Conservation (phyloP, 2,888 invertebrate species). For the Drosophila leonis region DNA sequence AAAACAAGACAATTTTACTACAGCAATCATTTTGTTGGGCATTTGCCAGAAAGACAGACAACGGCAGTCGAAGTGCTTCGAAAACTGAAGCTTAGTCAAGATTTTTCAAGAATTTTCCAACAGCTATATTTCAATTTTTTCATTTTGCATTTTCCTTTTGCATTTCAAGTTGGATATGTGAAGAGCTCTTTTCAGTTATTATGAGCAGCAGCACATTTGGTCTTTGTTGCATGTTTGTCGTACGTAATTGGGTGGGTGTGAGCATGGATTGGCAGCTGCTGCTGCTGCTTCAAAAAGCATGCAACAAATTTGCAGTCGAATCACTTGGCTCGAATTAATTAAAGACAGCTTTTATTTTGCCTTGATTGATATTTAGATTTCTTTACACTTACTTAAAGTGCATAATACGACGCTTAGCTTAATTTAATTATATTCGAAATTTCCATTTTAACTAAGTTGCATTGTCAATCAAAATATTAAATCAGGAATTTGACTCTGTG, state of each 20-base stretch:
- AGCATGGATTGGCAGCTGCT: constrained; percentile 11
- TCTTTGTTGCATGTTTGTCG: neutral
- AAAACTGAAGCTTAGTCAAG: constrained; percentile 28
- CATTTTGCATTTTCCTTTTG: constrained; percentile 19
- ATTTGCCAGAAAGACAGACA: constrained; percentile 15
- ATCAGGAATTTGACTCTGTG: constrained; percentile 32
- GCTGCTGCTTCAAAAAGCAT: constrained; percentile 14
- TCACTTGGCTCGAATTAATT: constrained; percentile 19
- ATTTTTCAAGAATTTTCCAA: constrained; percentile 34
- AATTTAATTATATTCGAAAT: constrained; percentile 1
- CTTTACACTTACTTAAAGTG: constrained; percentile 2
- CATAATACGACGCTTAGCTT: constrained; percentile 2
- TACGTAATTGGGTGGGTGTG: constrained; percentile 8
- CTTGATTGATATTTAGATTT: neutral
- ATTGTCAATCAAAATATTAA: constrained; percentile 8
- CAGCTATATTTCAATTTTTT: constrained; percentile 44
- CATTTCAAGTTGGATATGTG: constrained; percentile 47
- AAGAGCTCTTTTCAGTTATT: constrained; percentile 36
- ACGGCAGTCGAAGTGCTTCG: constrained; percentile 12
- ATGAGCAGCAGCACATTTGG: constrained; percentile 23
- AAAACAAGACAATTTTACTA: constrained; percentile 45
- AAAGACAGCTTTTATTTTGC: constrained; percentile 5
- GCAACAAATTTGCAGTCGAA: constrained; percentile 33
- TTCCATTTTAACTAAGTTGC: neutral
- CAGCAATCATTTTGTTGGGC: constrained; percentile 32